These are phyloP conservation scores for Numenius arquata DNA, from an alignment of 2,113 vertebrate genomes.

Conservation along the genomic window DNA sequence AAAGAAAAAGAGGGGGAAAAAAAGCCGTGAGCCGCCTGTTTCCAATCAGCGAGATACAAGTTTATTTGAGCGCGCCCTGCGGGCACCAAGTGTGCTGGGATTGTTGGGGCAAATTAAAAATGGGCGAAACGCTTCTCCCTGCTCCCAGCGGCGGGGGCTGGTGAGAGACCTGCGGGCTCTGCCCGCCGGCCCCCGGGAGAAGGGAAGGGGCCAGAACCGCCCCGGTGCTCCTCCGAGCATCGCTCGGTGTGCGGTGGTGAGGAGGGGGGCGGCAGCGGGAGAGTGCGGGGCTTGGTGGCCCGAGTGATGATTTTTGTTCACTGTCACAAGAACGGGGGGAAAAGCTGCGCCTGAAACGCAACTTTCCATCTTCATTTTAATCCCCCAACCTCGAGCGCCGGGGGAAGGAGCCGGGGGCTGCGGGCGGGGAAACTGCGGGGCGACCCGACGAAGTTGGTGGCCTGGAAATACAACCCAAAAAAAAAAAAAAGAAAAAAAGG, in stretches of 20 bases:
- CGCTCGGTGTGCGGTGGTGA: not conserved
- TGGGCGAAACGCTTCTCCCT: constrained; percentile 73
- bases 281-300: not conserved
- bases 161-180: constrained; percentile 49
- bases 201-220: not conserved
- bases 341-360: not conserved
- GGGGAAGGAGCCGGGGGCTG: not conserved
- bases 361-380: not conserved
- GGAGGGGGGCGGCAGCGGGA: not conserved
- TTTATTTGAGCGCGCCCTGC: constrained; percentile 75
- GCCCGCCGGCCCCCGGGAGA: not conserved
- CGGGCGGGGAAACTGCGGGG: not conserved
- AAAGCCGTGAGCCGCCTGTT: constrained; percentile 67
- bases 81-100: constrained; percentile 73
- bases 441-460: not conserved
- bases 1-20: not conserved
- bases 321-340: not conserved
- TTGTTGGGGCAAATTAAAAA: constrained; percentile 75
- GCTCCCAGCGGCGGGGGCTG: constrained; percentile 60
- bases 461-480: not conserved
- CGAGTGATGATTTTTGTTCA: not conserved
- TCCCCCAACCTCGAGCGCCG: not conserved
- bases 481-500: too few relatives aligned
- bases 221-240: not conserved
- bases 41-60: constrained; percentile 75